A percentile compares a stretch with the other conserved stretches of the same genome.
phyloP scores from a whole-genome alignment of 2,113 vertebrate species.

The Muntiacus reevesi region DNA sequence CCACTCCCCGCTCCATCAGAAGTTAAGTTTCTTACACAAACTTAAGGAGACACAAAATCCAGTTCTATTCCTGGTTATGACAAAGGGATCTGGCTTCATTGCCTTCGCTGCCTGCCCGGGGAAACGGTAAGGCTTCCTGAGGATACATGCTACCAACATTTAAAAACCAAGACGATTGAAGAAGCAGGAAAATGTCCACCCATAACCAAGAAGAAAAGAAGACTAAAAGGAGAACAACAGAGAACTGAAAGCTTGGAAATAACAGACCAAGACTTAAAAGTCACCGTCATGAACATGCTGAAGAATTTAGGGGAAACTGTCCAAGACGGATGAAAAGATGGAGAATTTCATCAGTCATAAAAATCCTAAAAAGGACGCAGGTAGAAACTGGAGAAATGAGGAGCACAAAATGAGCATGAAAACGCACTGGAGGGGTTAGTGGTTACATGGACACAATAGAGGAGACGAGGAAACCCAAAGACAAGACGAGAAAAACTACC shows the following conservation, averaged over 20 bases:
- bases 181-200: neutral
- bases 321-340: neutral
- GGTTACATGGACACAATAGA: neutral
- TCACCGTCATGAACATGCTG: neutral
- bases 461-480: neutral
- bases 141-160: neutral
- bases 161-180: neutral
- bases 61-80: neutral
- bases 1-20: neutral
- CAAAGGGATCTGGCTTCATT: neutral
- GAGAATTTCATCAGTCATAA: neutral
- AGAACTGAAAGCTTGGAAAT: neutral
- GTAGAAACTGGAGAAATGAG: neutral
- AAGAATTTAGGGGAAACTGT: neutral
- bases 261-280: neutral
- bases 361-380: neutral
- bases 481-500: neutral
- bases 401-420: neutral
- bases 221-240: neutral
- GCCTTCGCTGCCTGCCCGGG: neutral
- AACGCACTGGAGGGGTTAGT: neutral
- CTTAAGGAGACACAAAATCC: neutral
- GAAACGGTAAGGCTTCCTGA: neutral
- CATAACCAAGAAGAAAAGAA: neutral
- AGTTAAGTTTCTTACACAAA: neutral